Base-by-base conservation (phyloP, 2,113 vertebrate species). In the Aspiorhynchus laticeps region DNA sequence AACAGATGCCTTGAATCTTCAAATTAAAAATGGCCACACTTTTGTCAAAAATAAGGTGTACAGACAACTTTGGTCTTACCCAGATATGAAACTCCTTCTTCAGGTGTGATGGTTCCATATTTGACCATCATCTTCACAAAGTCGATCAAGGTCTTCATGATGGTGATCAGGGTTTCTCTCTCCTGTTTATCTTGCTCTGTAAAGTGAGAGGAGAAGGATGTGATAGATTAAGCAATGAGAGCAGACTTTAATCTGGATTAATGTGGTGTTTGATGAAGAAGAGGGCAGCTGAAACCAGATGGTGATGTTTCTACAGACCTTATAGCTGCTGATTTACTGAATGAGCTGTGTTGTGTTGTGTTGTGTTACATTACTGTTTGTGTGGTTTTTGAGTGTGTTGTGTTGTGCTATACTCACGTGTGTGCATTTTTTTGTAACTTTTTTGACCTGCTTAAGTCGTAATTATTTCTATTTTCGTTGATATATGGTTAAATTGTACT, bases 51-150 rank as follows among this genome's bases (percentile, higher is more conserved):
- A 69, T 36, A 36, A 71, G 7, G 7, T 71, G 31, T 0, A 71
- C 15, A 36, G 3, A 7, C 7, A 19, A 36, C 26, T 8, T 56
- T 59, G 56, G 24, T 90, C 97, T 98, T 91, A 99, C 98, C 98
- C 71, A 99, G 94, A 89, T 99, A 99, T 65, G 97, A 97, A 90
- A 99, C 98, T 0, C 97, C 98, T 94, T 99, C 98, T 91, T 99
- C 98, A 7, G 98, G 98, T 41, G 97, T 97, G 91, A 99, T 97
- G 67, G 97, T 99, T 89, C 98, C 98, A 3, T 99, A 99, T 91
- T 99, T 99, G 86, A 99, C 98, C 98, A 99, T 99, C 98, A 98
- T 99, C 95, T 99, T 99, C 90, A 99, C 98, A 93, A 99, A 99
- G 91, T 99, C 98, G 56, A 99, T 97, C 86, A 99, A 88, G 0